Evolutionary conservation across 2,797 vertebrate genomes (phyloP).

Genomic region (Chelonia mydas): DNA sequence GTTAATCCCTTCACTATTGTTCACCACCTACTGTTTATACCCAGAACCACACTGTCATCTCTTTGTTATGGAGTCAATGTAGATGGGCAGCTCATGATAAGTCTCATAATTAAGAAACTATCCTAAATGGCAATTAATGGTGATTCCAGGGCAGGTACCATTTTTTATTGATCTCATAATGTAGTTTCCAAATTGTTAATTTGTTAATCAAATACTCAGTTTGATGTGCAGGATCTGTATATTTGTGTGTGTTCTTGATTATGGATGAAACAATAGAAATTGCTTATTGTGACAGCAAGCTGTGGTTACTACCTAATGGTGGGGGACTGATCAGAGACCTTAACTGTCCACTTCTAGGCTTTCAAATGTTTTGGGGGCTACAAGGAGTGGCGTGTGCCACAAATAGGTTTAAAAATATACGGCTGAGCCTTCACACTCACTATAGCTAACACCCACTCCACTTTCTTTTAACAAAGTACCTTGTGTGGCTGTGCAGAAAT

Average conservation of each 20-base stretch:
- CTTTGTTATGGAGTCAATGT: background rate
- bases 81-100: background rate
- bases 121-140: background rate
- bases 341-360: background rate
- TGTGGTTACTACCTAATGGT: background rate
- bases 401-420: background rate
- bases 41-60: background rate
- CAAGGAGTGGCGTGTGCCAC: too few relatives aligned
- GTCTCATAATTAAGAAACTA: background rate
- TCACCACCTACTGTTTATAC: background rate
- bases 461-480: background rate
- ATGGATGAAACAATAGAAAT: background rate
- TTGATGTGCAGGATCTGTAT: background rate
- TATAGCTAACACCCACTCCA: background rate
- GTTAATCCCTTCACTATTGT: slow-evolving; percentile 18
- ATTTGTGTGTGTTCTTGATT: background rate
- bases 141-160: background rate
- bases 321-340: background rate
- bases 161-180: background rate
- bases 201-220: background rate
- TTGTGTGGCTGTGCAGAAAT: background rate
- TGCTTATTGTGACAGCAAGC: background rate
- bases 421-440: background rate
- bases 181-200: background rate
- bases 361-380: background rate